phyloP scores from a whole-genome alignment of 1,140 invertebrate genomes.

The Cydia splendana region DNA sequence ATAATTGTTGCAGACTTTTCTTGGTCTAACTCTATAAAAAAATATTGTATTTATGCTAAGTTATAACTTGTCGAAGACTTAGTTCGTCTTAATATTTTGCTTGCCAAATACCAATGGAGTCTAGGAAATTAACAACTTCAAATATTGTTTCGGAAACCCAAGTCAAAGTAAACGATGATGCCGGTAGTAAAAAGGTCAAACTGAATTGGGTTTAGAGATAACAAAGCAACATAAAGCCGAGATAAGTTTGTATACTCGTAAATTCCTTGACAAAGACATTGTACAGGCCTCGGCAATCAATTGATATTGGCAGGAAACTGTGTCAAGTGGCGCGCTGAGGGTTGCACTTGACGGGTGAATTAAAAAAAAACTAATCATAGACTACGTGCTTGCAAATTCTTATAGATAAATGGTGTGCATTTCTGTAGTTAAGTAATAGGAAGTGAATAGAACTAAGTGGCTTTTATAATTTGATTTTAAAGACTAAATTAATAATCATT shows the following conservation, averaged over 20 bases:
- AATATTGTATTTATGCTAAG: too few relatives aligned
- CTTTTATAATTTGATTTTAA: background rate
- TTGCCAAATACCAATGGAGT: background rate
- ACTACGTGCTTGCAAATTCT: background rate
- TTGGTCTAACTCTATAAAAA: too few relatives aligned
- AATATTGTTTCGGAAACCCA: slow-evolving; percentile 17
- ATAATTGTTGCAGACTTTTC: too few relatives aligned
- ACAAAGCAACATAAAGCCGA: slow-evolving; percentile 34
- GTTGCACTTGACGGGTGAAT: slow-evolving; percentile 27
- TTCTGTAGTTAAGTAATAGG: background rate
- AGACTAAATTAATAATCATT: background rate
- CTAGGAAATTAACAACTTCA: background rate
- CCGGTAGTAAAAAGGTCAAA: slow-evolving; percentile 42
- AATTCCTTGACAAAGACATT: slow-evolving; percentile 55
- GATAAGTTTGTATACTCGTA: slow-evolving; percentile 36
- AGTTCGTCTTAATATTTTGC: background rate
- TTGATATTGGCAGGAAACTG: slow-evolving; percentile 38
- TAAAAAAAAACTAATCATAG: slow-evolving; percentile 22
- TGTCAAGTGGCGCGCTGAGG: slow-evolving; percentile 47
- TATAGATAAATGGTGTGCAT: background rate
- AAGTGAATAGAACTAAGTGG: background rate
- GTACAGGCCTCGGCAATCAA: slow-evolving; percentile 40
- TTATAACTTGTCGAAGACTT: too few relatives aligned
- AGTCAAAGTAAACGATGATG: slow-evolving; percentile 27
- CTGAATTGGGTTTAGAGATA: slow-evolving; percentile 50